A percentile compares a stretch with the other conserved stretches of the same genome.
Conservation (phyloP, 2,113 vertebrate genomes). For the Macaca nemestrina region DNA sequence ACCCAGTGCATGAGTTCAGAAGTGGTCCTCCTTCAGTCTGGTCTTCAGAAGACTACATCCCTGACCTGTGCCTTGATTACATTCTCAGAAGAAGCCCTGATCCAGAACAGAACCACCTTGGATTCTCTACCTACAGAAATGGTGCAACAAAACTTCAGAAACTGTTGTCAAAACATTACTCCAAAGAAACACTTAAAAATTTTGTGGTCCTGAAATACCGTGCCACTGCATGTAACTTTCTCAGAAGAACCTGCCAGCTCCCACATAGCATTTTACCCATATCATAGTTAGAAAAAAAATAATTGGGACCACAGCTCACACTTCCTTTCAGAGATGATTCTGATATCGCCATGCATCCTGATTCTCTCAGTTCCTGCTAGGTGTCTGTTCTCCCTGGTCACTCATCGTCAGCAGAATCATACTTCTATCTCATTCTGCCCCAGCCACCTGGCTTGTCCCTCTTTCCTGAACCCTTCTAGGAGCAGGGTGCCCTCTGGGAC, state of each 20-base stretch:
- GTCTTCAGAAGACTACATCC: background rate
- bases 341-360: background rate
- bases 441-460: background rate
- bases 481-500: background rate
- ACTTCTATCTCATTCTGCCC: background rate
- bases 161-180: background rate
- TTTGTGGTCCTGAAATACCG: background rate
- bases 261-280: background rate
- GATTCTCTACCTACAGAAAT: background rate
- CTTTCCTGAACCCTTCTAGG: background rate
- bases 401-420: background rate
- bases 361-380: background rate
- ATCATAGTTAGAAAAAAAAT: background rate
- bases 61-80: background rate
- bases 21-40: background rate
- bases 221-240: background rate
- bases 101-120: background rate
- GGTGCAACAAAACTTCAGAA: background rate
- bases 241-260: background rate
- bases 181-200: background rate
- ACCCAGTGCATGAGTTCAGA: background rate
- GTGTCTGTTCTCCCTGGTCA: background rate
- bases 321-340: background rate
- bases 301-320: background rate
- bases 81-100: background rate